These are phyloP conservation scores for Hyles euphorbiae DNA, from an alignment of 1,140 invertebrate species.

Conservation along the genomic window DNA sequence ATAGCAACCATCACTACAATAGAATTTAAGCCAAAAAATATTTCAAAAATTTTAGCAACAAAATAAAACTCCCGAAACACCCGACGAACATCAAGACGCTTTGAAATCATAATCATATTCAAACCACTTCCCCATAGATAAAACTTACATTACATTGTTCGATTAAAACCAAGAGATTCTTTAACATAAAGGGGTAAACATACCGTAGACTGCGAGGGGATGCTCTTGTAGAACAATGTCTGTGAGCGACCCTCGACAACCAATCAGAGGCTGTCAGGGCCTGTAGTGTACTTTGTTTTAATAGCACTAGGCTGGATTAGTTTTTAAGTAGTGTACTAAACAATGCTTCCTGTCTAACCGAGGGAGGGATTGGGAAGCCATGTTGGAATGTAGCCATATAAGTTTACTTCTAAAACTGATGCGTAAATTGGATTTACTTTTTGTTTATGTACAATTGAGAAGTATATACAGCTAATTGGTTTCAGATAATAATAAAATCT, in stretches of 20 bases:
- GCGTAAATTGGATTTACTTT: background rate
- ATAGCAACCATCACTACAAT: too few relatives aligned
- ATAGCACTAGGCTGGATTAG: constrained; percentile 64
- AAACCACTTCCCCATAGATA: too few relatives aligned
- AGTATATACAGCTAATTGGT: too few relatives aligned
- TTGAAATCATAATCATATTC: too few relatives aligned
- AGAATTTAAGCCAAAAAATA: too few relatives aligned
- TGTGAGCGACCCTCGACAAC: constrained; percentile 35
- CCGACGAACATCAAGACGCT: too few relatives aligned
- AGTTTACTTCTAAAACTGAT: constrained; percentile 1
- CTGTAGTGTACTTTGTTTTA: constrained; percentile 58
- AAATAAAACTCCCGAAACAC: too few relatives aligned
- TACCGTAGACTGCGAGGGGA: constrained; percentile 22
- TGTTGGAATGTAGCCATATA: constrained; percentile 14
- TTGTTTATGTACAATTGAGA: background rate
- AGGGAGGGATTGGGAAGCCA: constrained; percentile 32
- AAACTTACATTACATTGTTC: background rate
- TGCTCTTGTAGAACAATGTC: constrained; percentile 44
- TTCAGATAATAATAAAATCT: too few relatives aligned
- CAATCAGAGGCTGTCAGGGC: constrained; percentile 51
- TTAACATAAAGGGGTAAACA: constrained; percentile 17
- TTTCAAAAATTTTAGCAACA: too few relatives aligned
- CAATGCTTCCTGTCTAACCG: constrained; percentile 32
- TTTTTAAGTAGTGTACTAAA: constrained; percentile 59
- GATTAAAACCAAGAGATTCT: constrained; percentile 12